phyloP scores from a whole-genome alignment of 2,888 invertebrate genomes.

The Acholoe squamosa region DNA sequence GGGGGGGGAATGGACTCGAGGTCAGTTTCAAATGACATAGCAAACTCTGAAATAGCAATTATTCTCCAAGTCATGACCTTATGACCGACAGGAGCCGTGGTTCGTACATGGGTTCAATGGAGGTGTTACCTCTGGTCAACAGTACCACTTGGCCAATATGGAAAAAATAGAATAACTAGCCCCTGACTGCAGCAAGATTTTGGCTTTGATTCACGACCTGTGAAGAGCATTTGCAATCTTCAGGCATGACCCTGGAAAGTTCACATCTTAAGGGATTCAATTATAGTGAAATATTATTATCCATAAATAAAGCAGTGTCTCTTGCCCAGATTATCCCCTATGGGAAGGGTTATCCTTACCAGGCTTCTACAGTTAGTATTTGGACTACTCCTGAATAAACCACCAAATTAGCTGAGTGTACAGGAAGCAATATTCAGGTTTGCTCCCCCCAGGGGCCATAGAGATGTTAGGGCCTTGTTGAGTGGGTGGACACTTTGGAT shows the following conservation, averaged over 20 bases:
- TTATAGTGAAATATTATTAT: background rate
- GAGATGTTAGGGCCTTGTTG: background rate
- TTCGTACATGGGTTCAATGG: too few relatives aligned
- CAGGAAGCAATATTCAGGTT: background rate
- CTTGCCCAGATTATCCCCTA: background rate
- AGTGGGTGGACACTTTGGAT: background rate
- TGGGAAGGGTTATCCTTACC: background rate
- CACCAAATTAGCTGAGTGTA: background rate
- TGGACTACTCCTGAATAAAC: constrained; percentile 6
- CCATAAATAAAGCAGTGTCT: background rate
- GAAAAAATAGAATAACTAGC: constrained; percentile 1
- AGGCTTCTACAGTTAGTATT: background rate
- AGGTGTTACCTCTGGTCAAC: constrained; percentile 3
- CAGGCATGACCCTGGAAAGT: background rate
- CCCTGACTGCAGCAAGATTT: background rate
- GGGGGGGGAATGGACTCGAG: background rate
- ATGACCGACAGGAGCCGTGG: background rate
- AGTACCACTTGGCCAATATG: background rate
- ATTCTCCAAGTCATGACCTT: background rate
- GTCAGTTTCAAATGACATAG: constrained; percentile 13
- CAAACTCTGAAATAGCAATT: constrained; percentile 4
- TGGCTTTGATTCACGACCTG: background rate
- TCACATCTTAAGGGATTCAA: background rate
- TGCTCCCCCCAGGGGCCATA: background rate
- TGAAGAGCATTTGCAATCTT: background rate